Evolutionary conservation across 2,888 invertebrate genomes (phyloP).

Genomic region (Ormyrus thymus): DNA sequence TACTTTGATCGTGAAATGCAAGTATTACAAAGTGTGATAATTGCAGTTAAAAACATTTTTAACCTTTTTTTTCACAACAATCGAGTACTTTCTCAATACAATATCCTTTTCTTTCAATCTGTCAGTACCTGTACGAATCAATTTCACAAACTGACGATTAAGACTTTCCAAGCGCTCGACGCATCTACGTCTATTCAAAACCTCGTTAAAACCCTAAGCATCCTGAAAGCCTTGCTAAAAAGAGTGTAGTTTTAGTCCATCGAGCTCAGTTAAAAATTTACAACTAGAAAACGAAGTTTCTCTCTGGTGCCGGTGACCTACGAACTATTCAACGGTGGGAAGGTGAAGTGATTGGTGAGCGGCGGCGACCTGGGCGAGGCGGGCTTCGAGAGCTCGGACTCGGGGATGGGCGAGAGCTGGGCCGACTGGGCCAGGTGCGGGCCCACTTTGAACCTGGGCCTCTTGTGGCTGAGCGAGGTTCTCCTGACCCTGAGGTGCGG

Average conservation of each 20-base stretch:
- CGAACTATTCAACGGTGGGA: slow-evolving; percentile 67
- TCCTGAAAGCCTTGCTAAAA: background rate
- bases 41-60: no score
- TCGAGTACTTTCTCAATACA: no score
- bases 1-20: no score
- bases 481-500: slow-evolving; percentile 68
- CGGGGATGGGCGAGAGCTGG: slow-evolving; percentile 82
- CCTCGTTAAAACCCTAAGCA: slow-evolving; percentile 4
- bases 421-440: slow-evolving; percentile 72
- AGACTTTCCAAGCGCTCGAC: no score
- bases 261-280: background rate
- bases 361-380: slow-evolving; percentile 78
- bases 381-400: slow-evolving; percentile 83
- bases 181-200: background rate
- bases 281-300: slow-evolving; percentile 25
- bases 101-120: no score
- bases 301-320: background rate
- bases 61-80: no score
- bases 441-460: slow-evolving; percentile 69
- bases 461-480: slow-evolving; percentile 64
- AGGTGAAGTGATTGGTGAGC: slow-evolving; percentile 73
- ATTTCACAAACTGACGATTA: no score
- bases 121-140: no score
- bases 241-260: background rate
- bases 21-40: no score